phyloP scores from a whole-genome alignment of 2,113 vertebrate genomes.

The Phodopus roborovskii region DNA sequence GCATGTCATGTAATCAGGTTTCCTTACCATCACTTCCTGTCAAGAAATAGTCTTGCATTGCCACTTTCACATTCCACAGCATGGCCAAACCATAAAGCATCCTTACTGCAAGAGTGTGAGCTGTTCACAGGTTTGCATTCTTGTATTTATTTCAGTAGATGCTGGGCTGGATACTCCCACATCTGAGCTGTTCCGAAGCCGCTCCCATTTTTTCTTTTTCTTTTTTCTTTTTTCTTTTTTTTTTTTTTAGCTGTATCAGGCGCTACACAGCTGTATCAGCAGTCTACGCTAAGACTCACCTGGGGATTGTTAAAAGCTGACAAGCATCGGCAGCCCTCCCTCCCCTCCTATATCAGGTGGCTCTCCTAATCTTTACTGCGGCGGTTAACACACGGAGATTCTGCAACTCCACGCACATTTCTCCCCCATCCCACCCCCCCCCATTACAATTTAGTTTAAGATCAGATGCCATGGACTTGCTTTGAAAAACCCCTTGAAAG shows the following conservation, averaged over 20 bases:
- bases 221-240: too few species aligned
- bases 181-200: neutral
- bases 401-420: neutral
- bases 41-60: neutral
- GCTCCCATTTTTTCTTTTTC: too few species aligned
- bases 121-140: neutral
- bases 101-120: neutral
- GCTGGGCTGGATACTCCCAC: neutral
- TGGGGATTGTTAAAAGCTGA: neutral
- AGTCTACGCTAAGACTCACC: neutral
- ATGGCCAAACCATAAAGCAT: neutral
- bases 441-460: neutral
- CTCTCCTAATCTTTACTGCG: neutral
- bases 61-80: neutral
- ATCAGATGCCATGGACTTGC: neutral
- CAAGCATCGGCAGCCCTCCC: too few species aligned
- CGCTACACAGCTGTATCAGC: accelerated
- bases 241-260: neutral
- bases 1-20: neutral
- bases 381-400: neutral
- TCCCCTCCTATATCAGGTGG: too few species aligned
- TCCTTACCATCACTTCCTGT: neutral
- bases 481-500: conserved; percentile 45
- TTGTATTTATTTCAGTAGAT: neutral
- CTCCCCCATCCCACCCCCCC: too few species aligned